A percentile compares a stretch with the other conserved stretches of the same genome.
Conservation (phyloP, 64 coral and sea anemone species). For the Dendrophyllia cribrosa region DNA sequence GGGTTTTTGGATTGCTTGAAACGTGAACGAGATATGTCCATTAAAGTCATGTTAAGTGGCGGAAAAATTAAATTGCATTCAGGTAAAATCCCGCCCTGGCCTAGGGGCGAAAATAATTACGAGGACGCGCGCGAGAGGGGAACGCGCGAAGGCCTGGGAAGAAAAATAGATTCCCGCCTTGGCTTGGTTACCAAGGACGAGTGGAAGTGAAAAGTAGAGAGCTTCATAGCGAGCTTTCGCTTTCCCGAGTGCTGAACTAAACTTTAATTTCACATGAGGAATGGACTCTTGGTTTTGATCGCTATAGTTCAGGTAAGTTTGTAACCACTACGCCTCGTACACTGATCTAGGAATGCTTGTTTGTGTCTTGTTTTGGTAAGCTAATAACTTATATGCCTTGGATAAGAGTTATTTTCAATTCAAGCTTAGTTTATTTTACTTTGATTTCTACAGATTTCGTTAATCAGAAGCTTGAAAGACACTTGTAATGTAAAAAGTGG, state of each 20-base stretch:
- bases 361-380: no score
- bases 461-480: background rate
- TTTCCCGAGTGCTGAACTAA: background rate
- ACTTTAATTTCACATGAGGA: conserved; percentile 2
- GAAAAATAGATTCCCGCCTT: background rate
- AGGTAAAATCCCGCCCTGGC: no score
- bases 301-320: conserved; percentile 2
- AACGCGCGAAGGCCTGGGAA: background rate
- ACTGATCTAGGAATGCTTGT: no score
- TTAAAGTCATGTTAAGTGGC: no score
- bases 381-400: no score
- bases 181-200: conserved; percentile 15
- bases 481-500: conserved; percentile 19
- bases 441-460: background rate
- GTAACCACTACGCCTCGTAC: no score
- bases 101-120: no score
- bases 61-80: no score
- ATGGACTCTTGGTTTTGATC: background rate
- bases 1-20: no score
- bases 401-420: background rate
- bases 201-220: background rate
- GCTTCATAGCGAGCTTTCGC: no score
- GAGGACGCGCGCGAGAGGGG: background rate
- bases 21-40: no score
- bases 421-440: background rate